These are phyloP conservation scores for Ischnura elegans DNA, from an alignment of 2,888 invertebrate genomes.

Conservation along the genomic window DNA sequence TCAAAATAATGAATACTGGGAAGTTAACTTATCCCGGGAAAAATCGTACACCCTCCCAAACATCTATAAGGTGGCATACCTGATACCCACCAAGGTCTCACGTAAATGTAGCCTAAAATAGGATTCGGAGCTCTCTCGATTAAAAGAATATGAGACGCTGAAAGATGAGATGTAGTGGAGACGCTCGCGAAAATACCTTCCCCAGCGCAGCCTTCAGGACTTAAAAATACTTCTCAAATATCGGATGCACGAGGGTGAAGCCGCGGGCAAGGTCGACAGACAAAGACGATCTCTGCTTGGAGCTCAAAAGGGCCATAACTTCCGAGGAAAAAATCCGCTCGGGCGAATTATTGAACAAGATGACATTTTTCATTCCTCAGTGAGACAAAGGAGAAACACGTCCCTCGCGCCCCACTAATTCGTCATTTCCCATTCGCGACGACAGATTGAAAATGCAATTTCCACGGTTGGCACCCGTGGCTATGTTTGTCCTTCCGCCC, in stretches of 20 bases:
- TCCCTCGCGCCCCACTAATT: background rate
- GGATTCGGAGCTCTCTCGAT: no score
- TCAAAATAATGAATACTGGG: no score
- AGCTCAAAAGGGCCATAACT: background rate
- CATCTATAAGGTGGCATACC: no score
- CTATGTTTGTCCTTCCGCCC: background rate
- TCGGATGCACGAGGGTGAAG: background rate
- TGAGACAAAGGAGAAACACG: background rate
- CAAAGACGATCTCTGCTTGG: background rate
- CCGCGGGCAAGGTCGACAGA: background rate
- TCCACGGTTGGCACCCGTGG: conserved; percentile 44
- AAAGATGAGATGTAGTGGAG: no score
- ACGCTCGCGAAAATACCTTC: background rate
- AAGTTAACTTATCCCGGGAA: no score
- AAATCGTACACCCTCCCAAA: no score
- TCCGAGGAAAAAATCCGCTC: background rate
- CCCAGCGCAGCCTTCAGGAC: background rate
- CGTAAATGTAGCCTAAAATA: no score
- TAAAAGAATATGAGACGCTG: no score
- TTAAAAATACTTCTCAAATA: background rate
- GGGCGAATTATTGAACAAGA: background rate
- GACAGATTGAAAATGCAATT: conserved; percentile 49
- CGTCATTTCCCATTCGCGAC: conserved; percentile 42
- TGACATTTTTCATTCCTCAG: conserved; percentile 3
- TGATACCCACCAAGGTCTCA: no score